Percentiles rank a stretch among this genome's conserved stretches.
Evolutionary conservation across 2,113 vertebrate genomes (phyloP).

Genomic region (Myocastor coypus): DNA sequence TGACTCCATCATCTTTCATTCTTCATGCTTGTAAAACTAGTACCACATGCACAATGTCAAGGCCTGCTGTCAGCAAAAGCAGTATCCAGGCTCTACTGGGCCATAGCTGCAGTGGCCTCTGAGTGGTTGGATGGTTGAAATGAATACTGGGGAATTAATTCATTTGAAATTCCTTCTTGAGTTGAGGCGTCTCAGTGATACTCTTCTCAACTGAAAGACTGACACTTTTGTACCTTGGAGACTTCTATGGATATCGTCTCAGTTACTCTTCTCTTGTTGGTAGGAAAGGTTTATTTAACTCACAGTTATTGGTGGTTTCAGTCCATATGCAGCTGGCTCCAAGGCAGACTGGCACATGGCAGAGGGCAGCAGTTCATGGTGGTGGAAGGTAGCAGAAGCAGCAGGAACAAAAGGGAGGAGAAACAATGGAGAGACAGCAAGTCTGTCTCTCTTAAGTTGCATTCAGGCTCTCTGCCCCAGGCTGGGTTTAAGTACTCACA

Average conservation of each 20-base stretch:
- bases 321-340: too few relatives aligned
- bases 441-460: too few relatives aligned
- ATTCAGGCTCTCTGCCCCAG: too few relatives aligned
- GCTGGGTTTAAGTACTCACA: too few relatives aligned
- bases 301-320: too few relatives aligned
- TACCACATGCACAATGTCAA: neutral
- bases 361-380: too few relatives aligned
- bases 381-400: too few relatives aligned
- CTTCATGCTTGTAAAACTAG: neutral
- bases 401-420: too few relatives aligned
- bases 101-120: neutral
- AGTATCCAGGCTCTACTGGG: neutral
- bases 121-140: neutral
- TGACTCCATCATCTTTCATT: neutral
- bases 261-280: too few relatives aligned
- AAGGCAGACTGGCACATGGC: too few relatives aligned
- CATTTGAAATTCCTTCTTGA: neutral
- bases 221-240: neutral
- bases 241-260: neutral
- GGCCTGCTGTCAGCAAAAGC: neutral
- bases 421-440: too few relatives aligned
- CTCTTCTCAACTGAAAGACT: neutral
- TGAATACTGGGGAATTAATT: neutral
- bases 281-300: too few relatives aligned
- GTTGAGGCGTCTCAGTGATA: neutral